phyloP scores from a whole-genome alignment of 2,797 vertebrate species.

The Sebastes trivittatus region DNA sequence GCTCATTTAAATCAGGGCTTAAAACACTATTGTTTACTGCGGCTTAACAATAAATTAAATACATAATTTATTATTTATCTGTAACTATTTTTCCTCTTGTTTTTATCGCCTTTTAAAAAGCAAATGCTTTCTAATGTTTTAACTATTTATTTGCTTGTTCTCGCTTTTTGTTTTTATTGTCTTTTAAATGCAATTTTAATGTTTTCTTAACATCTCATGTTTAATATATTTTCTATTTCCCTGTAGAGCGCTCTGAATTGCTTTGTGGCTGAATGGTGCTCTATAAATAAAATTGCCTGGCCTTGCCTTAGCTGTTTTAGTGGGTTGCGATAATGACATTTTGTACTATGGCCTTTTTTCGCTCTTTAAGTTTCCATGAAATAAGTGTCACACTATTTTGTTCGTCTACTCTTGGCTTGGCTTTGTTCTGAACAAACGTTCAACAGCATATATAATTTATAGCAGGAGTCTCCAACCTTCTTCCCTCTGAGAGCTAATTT shows the following conservation, averaged over 20 bases:
- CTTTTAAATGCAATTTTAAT: background rate
- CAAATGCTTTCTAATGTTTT: background rate
- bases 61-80: background rate
- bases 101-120: background rate
- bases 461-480: too few species aligned
- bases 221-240: background rate
- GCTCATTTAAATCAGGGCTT: background rate
- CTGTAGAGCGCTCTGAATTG: background rate
- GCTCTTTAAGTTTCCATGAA: background rate
- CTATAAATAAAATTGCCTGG: background rate
- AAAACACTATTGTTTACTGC: background rate
- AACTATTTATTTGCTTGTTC: background rate
- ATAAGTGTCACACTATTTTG: background rate
- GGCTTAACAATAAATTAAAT: background rate
- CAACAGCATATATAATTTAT: background rate
- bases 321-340: background rate
- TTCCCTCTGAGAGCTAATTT: too few species aligned
- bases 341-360: background rate
- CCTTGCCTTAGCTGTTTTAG: background rate
- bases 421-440: background rate
- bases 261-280: background rate
- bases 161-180: background rate
- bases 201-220: background rate
- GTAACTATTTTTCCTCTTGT: background rate
- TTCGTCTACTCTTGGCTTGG: background rate